Evolutionary conservation across 2,888 invertebrate species (phyloP), one percentile per base, ranked within the genome.

Genomic region (Heliconius ismenius): DNA sequence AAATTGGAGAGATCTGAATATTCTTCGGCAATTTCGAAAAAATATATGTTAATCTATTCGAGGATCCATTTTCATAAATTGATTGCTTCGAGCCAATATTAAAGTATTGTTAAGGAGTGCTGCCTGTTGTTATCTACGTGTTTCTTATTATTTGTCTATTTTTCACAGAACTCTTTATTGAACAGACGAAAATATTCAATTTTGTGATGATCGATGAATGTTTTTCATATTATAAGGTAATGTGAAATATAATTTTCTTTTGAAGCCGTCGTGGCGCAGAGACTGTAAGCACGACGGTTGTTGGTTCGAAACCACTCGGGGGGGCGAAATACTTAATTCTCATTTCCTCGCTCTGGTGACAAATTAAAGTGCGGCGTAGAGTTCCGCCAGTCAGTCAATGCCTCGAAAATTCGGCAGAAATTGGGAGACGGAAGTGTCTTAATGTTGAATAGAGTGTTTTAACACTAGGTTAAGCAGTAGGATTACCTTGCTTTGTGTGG

Each of bases 1-100:
- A 91, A 91, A 92, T 91, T 91, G 90, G 86, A 90, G 85, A 86
- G 83, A 88, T 91, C 90, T 91, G 91, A 92, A 92, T 92, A 92
- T 92, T 91, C 92, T 84, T 84, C 86, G 86, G 84, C 87, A 88
- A 89, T 91, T 89, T 88, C 83, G 86, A 88, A 90, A 90, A 90
- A 91, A 91, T 79, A 88, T 89, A 91, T 92, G 91, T 87, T 90
- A 92, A 92, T 92, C 86, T 90, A 89, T 91, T 89, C 90, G 83
- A 83, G 82, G 86, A 87, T 85, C 89, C 87, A 90, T 91, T 91
- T 91, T 90, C 89, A 90, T 90, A 91, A 92, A 90, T 90, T 91
- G 69, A 91, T 91, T 91, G 89, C 87, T 87, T 86, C 84, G 82
- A 83, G 84, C 85, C 88, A 87, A 90, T 91, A 91, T 89, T 88